Evolutionary conservation across 2,113 vertebrate species (phyloP), one percentile per base, ranked within the genome.

Genomic region (Odobenus rosmarus): DNA sequence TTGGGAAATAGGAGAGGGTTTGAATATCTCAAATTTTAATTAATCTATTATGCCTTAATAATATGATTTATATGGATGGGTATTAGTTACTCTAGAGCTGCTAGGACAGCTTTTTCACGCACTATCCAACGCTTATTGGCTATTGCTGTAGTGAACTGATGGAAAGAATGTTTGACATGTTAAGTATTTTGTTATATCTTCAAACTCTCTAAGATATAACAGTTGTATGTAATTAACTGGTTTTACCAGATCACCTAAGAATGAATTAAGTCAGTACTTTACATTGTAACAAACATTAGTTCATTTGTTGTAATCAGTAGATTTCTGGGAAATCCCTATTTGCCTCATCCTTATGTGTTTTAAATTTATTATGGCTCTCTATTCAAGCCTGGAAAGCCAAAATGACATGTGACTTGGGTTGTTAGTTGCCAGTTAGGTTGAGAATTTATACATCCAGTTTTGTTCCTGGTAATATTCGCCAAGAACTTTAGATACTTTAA

Each of bases 191-290:
- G 46, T 87, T 64, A 4, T 59, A 77, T 61, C 21, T 53, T 84
- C 26, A 64, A 85, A 79, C 26, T 83, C 12, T 53, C 24, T 62
- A 74, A 64, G 53, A 11, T 24, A 33, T 21, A 86, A 46, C 12
- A 84, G 12, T 90, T 90, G 12, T 72, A 46, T 76, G 55, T 94
- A 42, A 36, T 62, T 89, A 91, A 94, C 36, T 82, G 76, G 28
- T 74, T 96, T 87, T 91, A 31, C 46, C 24, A 57, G 12, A 72
- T 64, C n/a, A 96, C 36, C 55, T 59, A 91, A 74, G 28, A 93
- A 77, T 93, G 31, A 96, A 42, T 90, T 71, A 57, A 96, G 42
- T 85, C n/a, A 85, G 1, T 90, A 91, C 69, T 91, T 88, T 76
- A 80, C 49, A 67, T n/a, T 76, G 31, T 86, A 51, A 36, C 10